Evolutionary conservation across 1,140 invertebrate genomes (phyloP).

Genomic region (Harpegnathos saltator): DNA sequence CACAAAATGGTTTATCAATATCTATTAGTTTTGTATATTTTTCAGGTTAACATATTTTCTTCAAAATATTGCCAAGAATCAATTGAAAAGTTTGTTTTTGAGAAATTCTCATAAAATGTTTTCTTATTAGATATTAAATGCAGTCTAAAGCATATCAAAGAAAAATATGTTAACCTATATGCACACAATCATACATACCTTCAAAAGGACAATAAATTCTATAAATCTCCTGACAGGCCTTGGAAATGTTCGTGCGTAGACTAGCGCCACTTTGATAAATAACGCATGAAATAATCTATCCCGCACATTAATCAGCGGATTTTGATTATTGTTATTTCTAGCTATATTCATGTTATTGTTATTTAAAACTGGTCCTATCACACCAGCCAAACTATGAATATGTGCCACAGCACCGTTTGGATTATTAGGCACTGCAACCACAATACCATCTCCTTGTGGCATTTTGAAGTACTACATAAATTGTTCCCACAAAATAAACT

Average conservation of each 20-base stretch:
- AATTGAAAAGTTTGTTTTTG: too few species aligned
- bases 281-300: constrained; percentile 98
- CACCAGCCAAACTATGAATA: constrained; percentile 79
- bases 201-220: constrained; percentile 96
- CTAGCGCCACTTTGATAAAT: constrained; percentile 95
- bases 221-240: constrained; percentile 93
- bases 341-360: constrained; percentile 76
- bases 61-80: too few species aligned
- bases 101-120: too few species aligned
- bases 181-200: constrained; percentile 86
- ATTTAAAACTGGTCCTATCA: constrained; percentile 78
- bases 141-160: too few species aligned
- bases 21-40: neutral
- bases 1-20: neutral
- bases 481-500: constrained; percentile 6
- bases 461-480: constrained; percentile 73
- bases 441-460: constrained; percentile 77
- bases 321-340: constrained; percentile 86
- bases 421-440: constrained; percentile 77
- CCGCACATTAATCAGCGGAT: constrained; percentile 93
- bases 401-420: constrained; percentile 78
- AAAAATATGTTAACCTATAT: neutral
- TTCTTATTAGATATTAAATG: too few species aligned
- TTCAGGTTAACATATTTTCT: too few species aligned
- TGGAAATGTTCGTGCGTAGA: constrained; percentile 96